Conservation (phyloP, 2,113 vertebrate species). For the Hypocryptadius cinnamomeus region DNA sequence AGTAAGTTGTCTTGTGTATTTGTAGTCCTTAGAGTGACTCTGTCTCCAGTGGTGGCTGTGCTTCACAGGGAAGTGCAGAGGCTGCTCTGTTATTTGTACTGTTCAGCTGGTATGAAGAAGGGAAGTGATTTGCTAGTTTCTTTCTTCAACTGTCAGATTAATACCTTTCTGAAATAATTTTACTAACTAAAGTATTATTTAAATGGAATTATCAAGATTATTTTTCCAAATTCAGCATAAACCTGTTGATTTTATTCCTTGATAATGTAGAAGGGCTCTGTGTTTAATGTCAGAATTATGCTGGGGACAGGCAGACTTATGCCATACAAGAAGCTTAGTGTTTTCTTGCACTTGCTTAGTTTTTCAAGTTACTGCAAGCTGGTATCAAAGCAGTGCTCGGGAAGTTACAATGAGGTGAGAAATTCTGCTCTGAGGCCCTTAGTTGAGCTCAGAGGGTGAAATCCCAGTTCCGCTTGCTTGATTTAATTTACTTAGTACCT, state of each 20-base stretch:
- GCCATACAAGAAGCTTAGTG: neutral
- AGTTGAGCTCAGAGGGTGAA: neutral
- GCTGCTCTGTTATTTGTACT: neutral
- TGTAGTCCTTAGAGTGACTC: neutral
- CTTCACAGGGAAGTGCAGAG: neutral
- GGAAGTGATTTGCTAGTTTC: neutral
- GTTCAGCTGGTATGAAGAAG: neutral
- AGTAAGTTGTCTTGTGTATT: neutral
- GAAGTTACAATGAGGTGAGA: neutral
- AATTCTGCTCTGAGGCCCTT: neutral
- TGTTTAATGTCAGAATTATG: neutral
- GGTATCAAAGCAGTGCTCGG: neutral
- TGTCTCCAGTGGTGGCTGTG: neutral
- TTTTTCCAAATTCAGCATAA: neutral
- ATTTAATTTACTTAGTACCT: constrained; percentile 14
- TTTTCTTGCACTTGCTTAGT: neutral
- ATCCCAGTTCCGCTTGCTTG: neutral
- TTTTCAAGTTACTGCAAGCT: neutral
- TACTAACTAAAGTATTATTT: neutral
- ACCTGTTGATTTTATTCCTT: neutral
- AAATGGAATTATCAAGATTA: neutral
- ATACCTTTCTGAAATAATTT: neutral
- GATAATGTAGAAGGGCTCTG: neutral
- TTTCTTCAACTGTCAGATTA: neutral
- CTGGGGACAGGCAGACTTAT: neutral